phyloP scores from a whole-genome alignment of 2,888 invertebrate genomes.

The Diaphora mendica region DNA sequence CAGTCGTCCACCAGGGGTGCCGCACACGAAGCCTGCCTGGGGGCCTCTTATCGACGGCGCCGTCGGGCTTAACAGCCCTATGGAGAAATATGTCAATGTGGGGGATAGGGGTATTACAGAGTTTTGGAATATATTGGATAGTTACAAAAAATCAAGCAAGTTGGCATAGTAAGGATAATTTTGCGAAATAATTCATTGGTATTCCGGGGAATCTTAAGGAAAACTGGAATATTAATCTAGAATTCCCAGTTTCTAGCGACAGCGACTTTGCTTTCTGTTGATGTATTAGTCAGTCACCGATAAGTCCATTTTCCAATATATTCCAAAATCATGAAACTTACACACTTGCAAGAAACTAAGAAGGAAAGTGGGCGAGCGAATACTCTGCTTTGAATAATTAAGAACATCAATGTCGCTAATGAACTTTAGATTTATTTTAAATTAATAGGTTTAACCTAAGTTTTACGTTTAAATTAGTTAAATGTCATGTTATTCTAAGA shows the following conservation, averaged over 20 bases:
- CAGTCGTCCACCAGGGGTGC: conserved; percentile 83
- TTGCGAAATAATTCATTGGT: neutral
- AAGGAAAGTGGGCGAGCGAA: conserved; percentile 31
- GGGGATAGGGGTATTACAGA: conserved; percentile 42
- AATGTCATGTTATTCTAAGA: no score
- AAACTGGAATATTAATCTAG: neutral
- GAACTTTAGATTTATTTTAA: neutral
- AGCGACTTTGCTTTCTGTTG: no score
- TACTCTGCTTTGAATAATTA: conserved; percentile 19
- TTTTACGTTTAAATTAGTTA: no score
- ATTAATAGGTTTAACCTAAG: neutral
- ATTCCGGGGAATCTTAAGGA: no score
- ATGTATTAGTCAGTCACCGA: neutral
- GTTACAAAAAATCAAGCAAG: neutral
- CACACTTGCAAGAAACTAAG: conserved; percentile 34
- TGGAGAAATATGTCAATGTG: conserved; percentile 54
- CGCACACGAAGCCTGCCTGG: conserved; percentile 81
- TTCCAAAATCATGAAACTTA: conserved; percentile 51
- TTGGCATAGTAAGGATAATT: neutral
- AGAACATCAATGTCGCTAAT: neutral
- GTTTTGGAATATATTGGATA: conserved; percentile 42
- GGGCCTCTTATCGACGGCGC: conserved; percentile 74
- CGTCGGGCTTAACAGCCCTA: conserved; percentile 83
- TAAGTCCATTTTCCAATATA: conserved; percentile 17
- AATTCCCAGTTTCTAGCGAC: no score